Base-by-base conservation (phyloP, 1,140 invertebrate genomes). In the Lucilia cuprina region DNA sequence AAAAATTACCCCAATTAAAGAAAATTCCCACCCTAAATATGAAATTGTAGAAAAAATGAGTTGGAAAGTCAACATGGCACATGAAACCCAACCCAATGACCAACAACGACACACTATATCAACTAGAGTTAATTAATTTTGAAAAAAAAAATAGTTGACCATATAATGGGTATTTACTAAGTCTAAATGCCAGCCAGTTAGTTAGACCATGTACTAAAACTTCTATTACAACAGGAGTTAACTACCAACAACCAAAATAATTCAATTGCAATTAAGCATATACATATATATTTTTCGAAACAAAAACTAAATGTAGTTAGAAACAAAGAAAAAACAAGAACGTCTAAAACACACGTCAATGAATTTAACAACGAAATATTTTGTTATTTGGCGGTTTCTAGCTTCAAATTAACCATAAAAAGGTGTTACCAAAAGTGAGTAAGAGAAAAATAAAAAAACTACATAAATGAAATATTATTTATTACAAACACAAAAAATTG, bases 111-210 rank as follows among this genome's bases (percentile, higher is more conserved):
- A 30, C 3, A 49, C 19, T 80, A 80, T 50, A 80, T 80, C 47
- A 80, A 50, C 41, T 80, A 12, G 19, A 80, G 77, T 80, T 80
- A 50, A 80, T 80, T 80, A 80, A 80, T 80, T 80, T 80, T 13
- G 13, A 80, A 80, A 80, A 21, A 2, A 80, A 49, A 49, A 80
- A 80, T 12, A 80, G 65, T 25, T 70, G 19, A 25, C 65, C 65
- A 70, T 21, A 70, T 25, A 70, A 70, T 19, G n/a, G 55, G 7
- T 41, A 41, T 41, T 41, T 41, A 41, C 41, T 41, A 1, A 25
- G 65, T 25, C 21, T 70, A 70, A 70, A 70, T 65, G n/a, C 49
- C 9, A 12, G 49, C 49, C 9, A 12, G 49, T 9, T 12, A 14
- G 49, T 49, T 49, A 14, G 49, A 49, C 2, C 1, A 49, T 14